Evolutionary conservation across 2,888 invertebrate genomes (phyloP), one percentile per base, ranked within the genome.

Genomic region (Dermolepida albohirtum): DNA sequence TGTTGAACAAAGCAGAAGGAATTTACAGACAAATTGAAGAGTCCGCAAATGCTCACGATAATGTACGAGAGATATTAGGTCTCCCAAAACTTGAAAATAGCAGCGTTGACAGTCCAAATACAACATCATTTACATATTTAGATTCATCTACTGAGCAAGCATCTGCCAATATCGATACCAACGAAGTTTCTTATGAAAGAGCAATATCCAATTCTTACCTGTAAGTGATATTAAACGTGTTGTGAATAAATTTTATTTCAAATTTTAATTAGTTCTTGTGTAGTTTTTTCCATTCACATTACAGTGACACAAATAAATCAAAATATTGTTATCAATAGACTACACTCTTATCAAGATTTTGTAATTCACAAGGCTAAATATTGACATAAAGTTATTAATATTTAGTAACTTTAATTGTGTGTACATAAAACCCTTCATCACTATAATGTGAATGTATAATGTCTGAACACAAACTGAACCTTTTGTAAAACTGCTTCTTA

Each of bases 1-100:
- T 93, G 55, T 84, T 98, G 22, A 91, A 91, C 75, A 89, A 90
- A 69, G 97, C 98, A 0, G 98, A 98, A 83, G 94, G 94, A 7
- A 96, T 98, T 75, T 97, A 92, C 83, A 87, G 92, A 75, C 98
- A 98, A 83, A 86, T 98, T 0, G 89, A 90, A 73, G 87, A 89
- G 11, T 88, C 91, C 0, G 87, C 89, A 0, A 88, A 90, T 75
- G 83, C 94, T 64, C 90, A 91, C 0, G 90, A 93, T 79, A 87
- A 89, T 70, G 88, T 94, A 62, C 85, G 93, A 64, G 81, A 87
- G 1, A 90, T 94, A 70, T 87, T 95, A 52, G 94, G 94, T 0
- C 83, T 92, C 81, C 83, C 74, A 70, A 75, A 74, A 40, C 57
- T 76, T 49, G 69, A 67, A 63, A 69, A 29, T 39, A 59, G 22